Evolutionary conservation across 2,888 invertebrate genomes (phyloP), one percentile per base, ranked within the genome.

Genomic region (Cosmia pyralina): DNA sequence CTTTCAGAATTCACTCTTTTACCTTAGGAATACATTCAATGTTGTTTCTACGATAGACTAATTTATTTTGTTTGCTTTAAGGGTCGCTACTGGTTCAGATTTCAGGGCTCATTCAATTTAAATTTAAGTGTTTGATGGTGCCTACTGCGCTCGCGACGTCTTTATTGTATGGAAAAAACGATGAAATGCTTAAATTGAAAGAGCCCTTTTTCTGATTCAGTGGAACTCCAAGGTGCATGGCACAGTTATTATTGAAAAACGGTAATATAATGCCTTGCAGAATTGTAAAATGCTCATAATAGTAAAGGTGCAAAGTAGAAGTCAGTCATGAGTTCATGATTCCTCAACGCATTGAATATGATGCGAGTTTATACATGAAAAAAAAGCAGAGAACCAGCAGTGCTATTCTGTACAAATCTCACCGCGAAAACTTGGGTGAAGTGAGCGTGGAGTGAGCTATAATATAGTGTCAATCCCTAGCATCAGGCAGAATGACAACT

Each of bases 31-130:
- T n/a, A n/a, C n/a, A n/a, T 34, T 34, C 34, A 34, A 34, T 79
- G 71, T 71, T 59, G 72, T 80, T 76, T 78, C 57, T 57, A 60
- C 6, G 38, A 69, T 72, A 60, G 63, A 48, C 22, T 75, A 58
- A 58, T 50, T 78, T 77, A 69, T 72, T 66, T 76, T 66, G 48
- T 74, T 77, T 69, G 60, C 64, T 78, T 60, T 60, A 63, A 7
- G 19, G 64, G 73, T 64, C 13, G 60, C 59, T 60, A 46, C 52
- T 65, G 63, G 34, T n/a, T 48, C 4, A 19, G 13, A 48, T 48
- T 17, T 46, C 19, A 22, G 17, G 28, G 19, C 7, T 62, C n/a
- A n/a, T n/a, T n/a, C n/a, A n/a, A 44, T 62, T 46, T 46, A 13
- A 46, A 28, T 28, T 19, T 46, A 11, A 17, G 46, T 11, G 34